Evolutionary conservation across 2,113 vertebrate species (phyloP), one percentile per base, ranked within the genome.

Genomic region (Nannospalax galili): DNA sequence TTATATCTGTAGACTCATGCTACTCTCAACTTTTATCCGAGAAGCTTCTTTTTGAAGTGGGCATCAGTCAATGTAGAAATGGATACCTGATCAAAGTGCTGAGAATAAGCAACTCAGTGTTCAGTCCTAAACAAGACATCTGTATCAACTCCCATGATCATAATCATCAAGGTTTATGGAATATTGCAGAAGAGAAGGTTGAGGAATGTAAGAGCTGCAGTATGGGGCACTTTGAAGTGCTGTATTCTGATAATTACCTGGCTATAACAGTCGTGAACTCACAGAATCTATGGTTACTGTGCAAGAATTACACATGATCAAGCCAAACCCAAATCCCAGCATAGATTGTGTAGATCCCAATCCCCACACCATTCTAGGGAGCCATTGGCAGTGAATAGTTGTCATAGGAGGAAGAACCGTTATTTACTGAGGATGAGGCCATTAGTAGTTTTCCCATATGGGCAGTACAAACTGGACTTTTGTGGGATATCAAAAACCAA

Each of bases 361-460:
- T 17, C 24, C 6, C 1, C 4, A 58, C 32, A 4, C 19, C 17
- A 37, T 58, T 58, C 32, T 58, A 20, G 56, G 32, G 19, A 22
- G 30, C 32, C n/a, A 58, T 58, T 58, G 52, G 20, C 52, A 12
- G 5, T 79, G 77, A 5, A 24, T n/a, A 2, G 30, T 24, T 35
- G 32, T 1, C 17, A 32, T 16, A 15, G 32, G 1, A 5, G 48
- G 15, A 4, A 2, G 22, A 1, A n/a, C 1, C 22, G 58, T 32
- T n/a, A 8, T 6, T 58, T 79, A 24, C 24, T 37, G 19, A 58
- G 77, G 20, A 58, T 28, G 14, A n/a, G 20, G 30, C 2, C 20
- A 58, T 11, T n/a, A 11, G 35, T n/a, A n/a, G 11, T 9, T n/a
- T n/a, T n/a, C n/a, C 52, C 16, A 20, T 20, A 5, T 52, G 9